A percentile compares a stretch with the other conserved stretches of the same genome.
phyloP scores from a whole-genome alignment of 1,140 invertebrate species.

The Drosophila rhopaloa region DNA sequence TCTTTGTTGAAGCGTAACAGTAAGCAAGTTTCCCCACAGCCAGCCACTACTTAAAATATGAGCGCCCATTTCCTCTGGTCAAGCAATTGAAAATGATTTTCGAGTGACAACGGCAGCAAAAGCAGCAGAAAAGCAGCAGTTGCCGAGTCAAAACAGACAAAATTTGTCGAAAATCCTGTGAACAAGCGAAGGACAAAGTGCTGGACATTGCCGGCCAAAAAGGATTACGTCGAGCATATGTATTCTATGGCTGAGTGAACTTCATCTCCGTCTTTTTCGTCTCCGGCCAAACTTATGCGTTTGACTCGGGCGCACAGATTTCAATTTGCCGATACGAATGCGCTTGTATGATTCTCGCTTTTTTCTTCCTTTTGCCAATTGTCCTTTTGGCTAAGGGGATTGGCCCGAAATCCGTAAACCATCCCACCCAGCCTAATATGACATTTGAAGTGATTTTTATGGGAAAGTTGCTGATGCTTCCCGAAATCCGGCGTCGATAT shows the following conservation, averaged over 20 bases:
- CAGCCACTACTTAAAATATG: slow-evolving; percentile 79
- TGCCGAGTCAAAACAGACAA: slow-evolving; percentile 74
- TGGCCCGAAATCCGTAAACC: slow-evolving; percentile 43
- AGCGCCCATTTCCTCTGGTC: slow-evolving; percentile 77
- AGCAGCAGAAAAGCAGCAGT: slow-evolving; percentile 8
- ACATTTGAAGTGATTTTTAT: slow-evolving; percentile 83
- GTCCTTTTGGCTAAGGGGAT: slow-evolving; percentile 57
- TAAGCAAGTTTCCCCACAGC: slow-evolving; percentile 62
- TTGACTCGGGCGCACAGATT: slow-evolving; percentile 68
- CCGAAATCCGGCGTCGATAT: slow-evolving; percentile 47
- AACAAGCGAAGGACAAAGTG: slow-evolving; percentile 79
- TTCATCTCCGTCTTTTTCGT: slow-evolving; percentile 37
- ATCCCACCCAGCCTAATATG: slow-evolving; percentile 66
- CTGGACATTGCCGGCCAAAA: slow-evolving; percentile 70
- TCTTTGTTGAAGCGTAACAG: slow-evolving; percentile 75
- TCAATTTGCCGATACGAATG: slow-evolving; percentile 79
- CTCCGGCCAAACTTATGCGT: slow-evolving; percentile 64
- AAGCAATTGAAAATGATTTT: slow-evolving; percentile 80
- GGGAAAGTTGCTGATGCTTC: slow-evolving; percentile 78
- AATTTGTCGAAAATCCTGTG: slow-evolving; percentile 81
- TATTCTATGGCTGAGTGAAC: slow-evolving; percentile 67
- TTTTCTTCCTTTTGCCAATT: slow-evolving; percentile 52
- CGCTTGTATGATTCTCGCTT: slow-evolving; percentile 20
- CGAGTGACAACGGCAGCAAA: slow-evolving; percentile 29
- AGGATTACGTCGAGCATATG: slow-evolving; percentile 82